Conservation (phyloP, 92 coral and sea anemone genomes). For the Porites evermanni region DNA sequence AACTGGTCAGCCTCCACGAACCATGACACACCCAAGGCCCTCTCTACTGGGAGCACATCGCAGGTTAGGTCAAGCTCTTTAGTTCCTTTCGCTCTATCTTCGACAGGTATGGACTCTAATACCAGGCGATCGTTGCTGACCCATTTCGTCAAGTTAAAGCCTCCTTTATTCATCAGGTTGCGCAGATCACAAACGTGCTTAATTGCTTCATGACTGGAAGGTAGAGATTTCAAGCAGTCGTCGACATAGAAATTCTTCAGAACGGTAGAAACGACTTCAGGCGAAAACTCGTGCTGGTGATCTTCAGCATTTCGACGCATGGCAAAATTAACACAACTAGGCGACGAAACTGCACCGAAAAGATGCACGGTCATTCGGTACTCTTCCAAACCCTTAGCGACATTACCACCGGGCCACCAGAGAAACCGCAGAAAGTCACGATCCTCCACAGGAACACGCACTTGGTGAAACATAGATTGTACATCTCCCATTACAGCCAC, state of each 20-base stretch:
- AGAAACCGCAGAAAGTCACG: conserved; percentile 55
- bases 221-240: conserved; percentile 56
- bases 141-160: too few relatives aligned
- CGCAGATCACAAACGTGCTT: conserved; percentile 33
- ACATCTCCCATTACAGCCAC: conserved; percentile 57
- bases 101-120: conserved; percentile 46
- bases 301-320: conserved; percentile 35
- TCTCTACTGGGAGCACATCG: conserved; percentile 38
- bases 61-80: conserved; percentile 41
- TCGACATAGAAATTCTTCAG: conserved; percentile 54
- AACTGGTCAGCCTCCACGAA: conserved; percentile 44
- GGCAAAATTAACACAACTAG: conserved; percentile 56
- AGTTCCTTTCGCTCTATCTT: conserved; percentile 44
- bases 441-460: conserved; percentile 40
- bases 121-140: conserved; percentile 29
- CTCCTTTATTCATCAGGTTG: not conserved
- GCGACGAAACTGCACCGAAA: conserved; percentile 61
- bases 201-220: conserved; percentile 37
- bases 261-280: too few relatives aligned
- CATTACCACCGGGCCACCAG: conserved; percentile 50
- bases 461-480: conserved; percentile 61
- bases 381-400: conserved; percentile 46
- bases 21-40: conserved; percentile 59
- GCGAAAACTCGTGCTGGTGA: too few relatives aligned
- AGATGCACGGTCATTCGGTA: conserved; percentile 60